These are phyloP conservation scores for Apotomis betuletana DNA, from an alignment of 2,888 invertebrate species.

Conservation along the genomic window DNA sequence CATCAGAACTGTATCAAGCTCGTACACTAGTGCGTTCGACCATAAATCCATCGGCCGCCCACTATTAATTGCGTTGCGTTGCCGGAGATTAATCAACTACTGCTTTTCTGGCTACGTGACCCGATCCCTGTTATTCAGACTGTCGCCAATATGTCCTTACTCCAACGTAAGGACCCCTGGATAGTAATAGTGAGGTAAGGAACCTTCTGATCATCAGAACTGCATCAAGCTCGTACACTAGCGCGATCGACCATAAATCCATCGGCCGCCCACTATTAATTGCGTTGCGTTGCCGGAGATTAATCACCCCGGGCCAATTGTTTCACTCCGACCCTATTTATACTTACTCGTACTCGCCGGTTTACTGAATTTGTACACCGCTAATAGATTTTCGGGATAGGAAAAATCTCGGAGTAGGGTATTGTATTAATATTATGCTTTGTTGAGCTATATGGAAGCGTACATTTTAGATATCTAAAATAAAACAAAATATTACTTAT, in stretches of 20 bases:
- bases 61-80: slow-evolving; percentile 40
- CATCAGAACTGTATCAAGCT: slow-evolving; percentile 16
- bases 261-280: not conserved
- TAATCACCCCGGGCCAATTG: slow-evolving; percentile 38
- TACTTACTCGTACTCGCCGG: slow-evolving; percentile 10
- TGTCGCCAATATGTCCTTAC: no score
- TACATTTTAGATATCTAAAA: no score
- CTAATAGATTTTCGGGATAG: slow-evolving; percentile 13
- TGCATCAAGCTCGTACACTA: not conserved
- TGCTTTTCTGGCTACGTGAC: no score
- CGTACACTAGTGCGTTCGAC: not conserved
- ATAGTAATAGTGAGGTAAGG: not conserved
- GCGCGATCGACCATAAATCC: not conserved
- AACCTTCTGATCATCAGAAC: not conserved
- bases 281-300: slow-evolving; percentile 7
- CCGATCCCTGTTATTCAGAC: no score
- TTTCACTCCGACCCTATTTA: slow-evolving; percentile 38
- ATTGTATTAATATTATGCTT: not conserved
- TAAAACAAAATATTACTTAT: no score
- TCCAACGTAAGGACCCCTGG: no score
- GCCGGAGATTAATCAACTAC: slow-evolving; percentile 32
- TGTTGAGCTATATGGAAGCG: no score
- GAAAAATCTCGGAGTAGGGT: slow-evolving; percentile 1
- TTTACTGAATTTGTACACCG: slow-evolving; percentile 26
- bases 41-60: slow-evolving; percentile 37